These are phyloP conservation scores for Dendrocincla tyrannina DNA, from an alignment of 2,797 vertebrate genomes.

Conservation along the genomic window DNA sequence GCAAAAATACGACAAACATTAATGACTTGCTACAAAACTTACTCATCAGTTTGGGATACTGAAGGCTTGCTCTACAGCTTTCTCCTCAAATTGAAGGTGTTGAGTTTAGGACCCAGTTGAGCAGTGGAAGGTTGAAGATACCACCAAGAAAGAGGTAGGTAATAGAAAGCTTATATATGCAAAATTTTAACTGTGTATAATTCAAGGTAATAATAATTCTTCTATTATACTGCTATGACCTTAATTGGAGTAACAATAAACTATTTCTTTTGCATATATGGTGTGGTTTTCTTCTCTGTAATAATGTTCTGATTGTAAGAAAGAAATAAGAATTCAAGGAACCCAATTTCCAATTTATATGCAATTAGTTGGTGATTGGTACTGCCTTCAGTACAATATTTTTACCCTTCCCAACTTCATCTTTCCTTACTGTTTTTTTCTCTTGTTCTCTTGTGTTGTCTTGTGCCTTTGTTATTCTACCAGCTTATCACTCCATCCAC, in stretches of 20 bases:
- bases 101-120: neutral
- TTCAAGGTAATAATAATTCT: neutral
- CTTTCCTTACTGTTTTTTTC: neutral
- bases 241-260: neutral
- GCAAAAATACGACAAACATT: neutral
- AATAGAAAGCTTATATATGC: neutral
- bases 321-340: neutral
- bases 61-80: neutral
- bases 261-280: neutral
- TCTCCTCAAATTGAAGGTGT: neutral
- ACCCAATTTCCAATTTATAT: neutral
- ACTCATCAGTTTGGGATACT: neutral
- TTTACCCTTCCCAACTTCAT: neutral
- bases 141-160: neutral
- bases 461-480: neutral
- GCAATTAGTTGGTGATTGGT: neutral
- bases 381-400: neutral
- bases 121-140: neutral
- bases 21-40: neutral
- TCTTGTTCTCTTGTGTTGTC: neutral
- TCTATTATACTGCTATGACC: neutral
- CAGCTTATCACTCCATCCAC: neutral
- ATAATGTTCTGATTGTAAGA: neutral
- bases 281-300: neutral
- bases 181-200: neutral